Conservation (phyloP, 2,888 invertebrate species). For the Meghimatium bilineatum region DNA sequence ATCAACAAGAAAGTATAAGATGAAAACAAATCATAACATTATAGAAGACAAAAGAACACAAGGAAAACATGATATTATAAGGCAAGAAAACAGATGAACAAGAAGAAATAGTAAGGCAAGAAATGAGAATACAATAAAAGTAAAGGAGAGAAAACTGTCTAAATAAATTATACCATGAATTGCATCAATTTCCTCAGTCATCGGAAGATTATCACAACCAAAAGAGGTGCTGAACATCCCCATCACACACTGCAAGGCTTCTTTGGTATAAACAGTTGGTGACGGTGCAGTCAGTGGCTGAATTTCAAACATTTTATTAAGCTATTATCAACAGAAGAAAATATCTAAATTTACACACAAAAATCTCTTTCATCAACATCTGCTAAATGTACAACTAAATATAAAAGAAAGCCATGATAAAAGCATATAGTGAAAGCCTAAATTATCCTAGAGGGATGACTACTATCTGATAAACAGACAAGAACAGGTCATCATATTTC, state of each 20-base stretch:
- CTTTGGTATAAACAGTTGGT: conserved; percentile 84
- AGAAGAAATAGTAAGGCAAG: background rate
- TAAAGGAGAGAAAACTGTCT: background rate
- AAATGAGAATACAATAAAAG: background rate
- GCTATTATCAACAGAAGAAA: background rate
- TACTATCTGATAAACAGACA: too few species aligned
- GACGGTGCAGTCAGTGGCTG: conserved; percentile 64
- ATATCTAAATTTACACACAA: too few species aligned
- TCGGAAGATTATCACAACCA: conserved; percentile 55
- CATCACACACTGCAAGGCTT: conserved; percentile 83
- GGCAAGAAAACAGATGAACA: background rate
- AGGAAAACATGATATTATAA: too few species aligned
- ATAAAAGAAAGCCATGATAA: too few species aligned
- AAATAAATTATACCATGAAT: background rate
- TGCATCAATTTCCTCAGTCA: conserved; percentile 2
- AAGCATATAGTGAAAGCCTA: too few species aligned
- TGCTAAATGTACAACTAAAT: too few species aligned
- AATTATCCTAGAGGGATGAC: too few species aligned
- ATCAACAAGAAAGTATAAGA: too few species aligned
- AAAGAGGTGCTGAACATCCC: conserved; percentile 73
- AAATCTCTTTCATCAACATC: too few species aligned
- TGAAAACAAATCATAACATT: too few species aligned
- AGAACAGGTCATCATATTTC: too few species aligned
- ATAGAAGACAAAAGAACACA: too few species aligned
- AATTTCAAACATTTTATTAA: background rate